These are phyloP conservation scores for Leucophenga varia DNA, from an alignment of 1,140 invertebrate genomes.

Conservation along the genomic window DNA sequence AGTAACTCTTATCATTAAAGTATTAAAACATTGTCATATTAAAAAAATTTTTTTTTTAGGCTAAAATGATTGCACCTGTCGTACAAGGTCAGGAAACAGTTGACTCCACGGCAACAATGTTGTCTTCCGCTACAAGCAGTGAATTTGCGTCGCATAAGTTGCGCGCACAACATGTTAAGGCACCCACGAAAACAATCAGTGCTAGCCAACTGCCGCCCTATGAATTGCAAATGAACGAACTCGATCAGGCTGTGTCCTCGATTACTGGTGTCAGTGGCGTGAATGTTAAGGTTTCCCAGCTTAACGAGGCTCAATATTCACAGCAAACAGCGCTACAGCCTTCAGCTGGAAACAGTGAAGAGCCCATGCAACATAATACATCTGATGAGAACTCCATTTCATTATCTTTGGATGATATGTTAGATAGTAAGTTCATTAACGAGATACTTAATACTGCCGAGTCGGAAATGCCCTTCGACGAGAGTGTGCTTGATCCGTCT, in stretches of 20 bases:
- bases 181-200: conserved; percentile 5
- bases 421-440: conserved; percentile 50
- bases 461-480: conserved; percentile 39
- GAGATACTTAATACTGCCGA: conserved; percentile 42
- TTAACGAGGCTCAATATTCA: conserved; percentile 3
- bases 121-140: too few relatives aligned
- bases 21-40: neutral
- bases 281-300: neutral
- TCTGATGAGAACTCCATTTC: conserved; percentile 50
- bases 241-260: conserved; percentile 47
- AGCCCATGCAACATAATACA: conserved; percentile 36
- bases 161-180: conserved; percentile 22
- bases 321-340: conserved; percentile 14
- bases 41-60: conserved; percentile 13
- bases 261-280: conserved; percentile 26
- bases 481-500: conserved; percentile 40
- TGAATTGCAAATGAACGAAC: conserved; percentile 35
- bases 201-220: conserved; percentile 17
- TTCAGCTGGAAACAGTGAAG: conserved; percentile 23
- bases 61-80: conserved; percentile 20
- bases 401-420: conserved; percentile 44
- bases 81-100: too few relatives aligned
- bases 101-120: too few relatives aligned
- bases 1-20: too few relatives aligned
- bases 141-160: conserved; percentile 4